Base-by-base conservation (phyloP, 2,113 vertebrate species). In the Spea multiplicata region DNA sequence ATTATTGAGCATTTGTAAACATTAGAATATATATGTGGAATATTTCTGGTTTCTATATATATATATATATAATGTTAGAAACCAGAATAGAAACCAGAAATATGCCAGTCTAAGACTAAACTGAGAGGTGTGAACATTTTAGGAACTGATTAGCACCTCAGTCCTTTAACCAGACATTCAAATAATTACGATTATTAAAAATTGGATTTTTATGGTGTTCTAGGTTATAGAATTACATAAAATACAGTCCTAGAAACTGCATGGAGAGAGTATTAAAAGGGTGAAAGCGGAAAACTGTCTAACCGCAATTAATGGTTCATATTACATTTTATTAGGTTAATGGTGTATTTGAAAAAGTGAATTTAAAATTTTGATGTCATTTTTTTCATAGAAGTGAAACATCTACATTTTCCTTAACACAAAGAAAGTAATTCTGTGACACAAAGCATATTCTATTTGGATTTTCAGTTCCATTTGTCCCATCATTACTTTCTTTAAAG, bases 291-390 rank as follows among this genome's bases (percentile, higher is more conserved):
- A 74, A 48, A 74, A 48, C 72, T 74, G 72, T 74, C 72, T 74
- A 48, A 74, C 45, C 61, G 16, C 45, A 74, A 74, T 74, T 61
- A 64, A 74, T 64, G 57, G 16, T 62, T 47, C 57, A 74, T 59
- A 74, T 74, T 59, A 74, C 44, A 48, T 74, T 74, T 74, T 74
- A 74, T 74, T 74, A 74, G 72, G 72, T 74, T 72, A 74, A 74
- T 64, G 72, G 57, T 74, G 53, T 74, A 74, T 74, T 74, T 74
- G 72, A 74, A 74, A 74, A 74, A 61, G 72, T 57, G 61, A 62
- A 74, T 64, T 64, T 74, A 46, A 74, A 61, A 16, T 59, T 74
- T 46, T 64, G 61, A 74, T 49, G 16, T 47, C 46, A 49, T n/a
- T 17, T 49, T 30, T 30, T 64, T 73, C 14, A 73, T 73, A 62